Conservation (phyloP, 2,888 invertebrate species). For the Drosophila rubida region DNA sequence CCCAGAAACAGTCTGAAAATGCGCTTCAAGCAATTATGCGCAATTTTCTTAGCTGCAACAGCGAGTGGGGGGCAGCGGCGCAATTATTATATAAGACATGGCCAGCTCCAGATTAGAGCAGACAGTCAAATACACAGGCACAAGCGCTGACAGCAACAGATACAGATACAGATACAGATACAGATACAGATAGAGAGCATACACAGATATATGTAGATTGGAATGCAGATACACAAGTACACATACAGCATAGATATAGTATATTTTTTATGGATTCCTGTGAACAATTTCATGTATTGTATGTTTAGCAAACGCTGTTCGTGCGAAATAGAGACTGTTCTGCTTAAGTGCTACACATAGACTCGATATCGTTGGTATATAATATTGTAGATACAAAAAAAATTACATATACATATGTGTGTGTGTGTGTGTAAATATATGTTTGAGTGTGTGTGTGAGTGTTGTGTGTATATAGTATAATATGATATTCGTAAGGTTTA, state of each 20-base stretch:
- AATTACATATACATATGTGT: slow-evolving; percentile 13
- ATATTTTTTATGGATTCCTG: slow-evolving; percentile 58
- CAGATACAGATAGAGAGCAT: slow-evolving; percentile 1
- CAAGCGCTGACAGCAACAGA: background rate
- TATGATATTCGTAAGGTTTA: slow-evolving; percentile 54
- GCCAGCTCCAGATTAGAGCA: slow-evolving; percentile 25
- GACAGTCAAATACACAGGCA: slow-evolving; percentile 10
- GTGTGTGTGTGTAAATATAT: slow-evolving; percentile 10
- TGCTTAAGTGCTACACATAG: slow-evolving; percentile 55
- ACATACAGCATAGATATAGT: slow-evolving; percentile 7
- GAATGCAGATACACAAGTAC: slow-evolving; percentile 12
- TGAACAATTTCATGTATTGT: slow-evolving; percentile 61
- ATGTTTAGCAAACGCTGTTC: slow-evolving; percentile 43
- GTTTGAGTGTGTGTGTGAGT: background rate
- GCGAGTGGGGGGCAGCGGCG: slow-evolving; percentile 4
- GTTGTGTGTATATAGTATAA: slow-evolving; percentile 21
- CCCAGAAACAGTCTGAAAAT: slow-evolving; percentile 42
- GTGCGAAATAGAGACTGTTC: slow-evolving; percentile 50
- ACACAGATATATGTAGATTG: background rate
- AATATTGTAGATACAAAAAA: slow-evolving; percentile 11
- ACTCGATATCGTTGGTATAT: slow-evolving; percentile 4
- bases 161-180: slow-evolving; percentile 15
- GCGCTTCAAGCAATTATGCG: slow-evolving; percentile 50
- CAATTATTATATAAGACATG: slow-evolving; percentile 42
- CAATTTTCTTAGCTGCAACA: slow-evolving; percentile 39